phyloP scores from a whole-genome alignment of 2,888 invertebrate genomes.

The Drosophila mettleri region DNA sequence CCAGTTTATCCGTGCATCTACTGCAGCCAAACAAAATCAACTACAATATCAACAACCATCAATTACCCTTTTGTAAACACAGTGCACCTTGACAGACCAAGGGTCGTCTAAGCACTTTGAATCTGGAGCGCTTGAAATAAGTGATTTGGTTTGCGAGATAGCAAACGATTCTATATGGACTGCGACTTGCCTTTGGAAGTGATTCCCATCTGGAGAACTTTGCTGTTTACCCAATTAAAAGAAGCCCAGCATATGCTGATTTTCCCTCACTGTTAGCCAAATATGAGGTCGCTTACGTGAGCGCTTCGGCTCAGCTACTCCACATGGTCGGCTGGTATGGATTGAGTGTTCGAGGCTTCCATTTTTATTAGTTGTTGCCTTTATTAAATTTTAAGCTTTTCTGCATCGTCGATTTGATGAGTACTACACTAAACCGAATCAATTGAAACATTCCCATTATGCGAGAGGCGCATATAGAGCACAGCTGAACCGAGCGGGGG shows the following conservation, averaged over 20 bases:
- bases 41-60: slow-evolving; percentile 45
- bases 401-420: slow-evolving; percentile 66
- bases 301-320: slow-evolving; percentile 18
- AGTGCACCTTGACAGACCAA: slow-evolving; percentile 36
- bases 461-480: not conserved
- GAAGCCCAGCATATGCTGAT: slow-evolving; percentile 80
- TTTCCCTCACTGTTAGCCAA: slow-evolving; percentile 50
- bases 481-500: slow-evolving; percentile 30
- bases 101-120: slow-evolving; percentile 25
- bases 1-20: slow-evolving; percentile 60
- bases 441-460: slow-evolving; percentile 69
- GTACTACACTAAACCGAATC: slow-evolving; percentile 71
- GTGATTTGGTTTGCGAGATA: slow-evolving; percentile 49
- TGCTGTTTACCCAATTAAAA: slow-evolving; percentile 74
- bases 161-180: slow-evolving; percentile 29
- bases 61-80: slow-evolving; percentile 67
- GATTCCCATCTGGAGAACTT: slow-evolving; percentile 45
- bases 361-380: slow-evolving; percentile 49
- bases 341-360: slow-evolving; percentile 22
- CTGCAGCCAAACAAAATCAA: slow-evolving; percentile 37
- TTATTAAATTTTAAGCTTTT: slow-evolving; percentile 75
- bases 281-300: slow-evolving; percentile 11
- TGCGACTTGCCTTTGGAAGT: slow-evolving; percentile 29
- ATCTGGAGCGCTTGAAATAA: slow-evolving; percentile 34
- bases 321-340: slow-evolving; percentile 48